These are phyloP conservation scores for Conomelus anceps DNA, from an alignment of 2,888 invertebrate species.

Conservation along the genomic window DNA sequence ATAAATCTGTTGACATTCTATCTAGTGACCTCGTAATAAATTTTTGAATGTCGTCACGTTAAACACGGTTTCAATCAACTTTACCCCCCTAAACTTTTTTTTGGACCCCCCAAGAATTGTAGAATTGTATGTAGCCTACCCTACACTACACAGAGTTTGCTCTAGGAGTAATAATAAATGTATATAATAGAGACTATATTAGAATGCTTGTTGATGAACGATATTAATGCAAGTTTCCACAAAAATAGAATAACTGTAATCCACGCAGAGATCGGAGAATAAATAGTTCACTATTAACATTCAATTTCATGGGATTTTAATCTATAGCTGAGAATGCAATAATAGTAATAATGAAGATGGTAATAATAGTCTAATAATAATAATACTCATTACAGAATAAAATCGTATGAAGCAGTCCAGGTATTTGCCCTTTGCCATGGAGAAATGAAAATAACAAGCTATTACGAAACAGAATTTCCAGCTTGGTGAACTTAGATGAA, in stretches of 20 bases:
- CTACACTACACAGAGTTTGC: too few species aligned
- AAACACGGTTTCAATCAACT: too few species aligned
- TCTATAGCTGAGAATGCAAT: background rate
- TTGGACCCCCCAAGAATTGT: too few species aligned
- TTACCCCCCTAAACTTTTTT: too few species aligned
- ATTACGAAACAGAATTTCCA: background rate
- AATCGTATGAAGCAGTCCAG: background rate
- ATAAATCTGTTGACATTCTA: too few species aligned
- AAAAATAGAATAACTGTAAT: background rate
- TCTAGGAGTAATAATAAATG: background rate
- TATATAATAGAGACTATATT: too few species aligned
- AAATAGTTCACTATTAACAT: background rate
- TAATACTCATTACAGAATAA: background rate
- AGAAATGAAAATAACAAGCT: background rate
- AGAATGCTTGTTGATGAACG: too few species aligned
- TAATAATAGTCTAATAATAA: background rate
- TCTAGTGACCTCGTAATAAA: too few species aligned
- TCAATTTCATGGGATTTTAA: background rate
- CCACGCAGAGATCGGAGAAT: background rate
- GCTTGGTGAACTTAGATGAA: background rate
- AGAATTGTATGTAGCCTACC: too few species aligned
- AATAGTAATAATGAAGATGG: background rate
- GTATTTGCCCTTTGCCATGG: background rate
- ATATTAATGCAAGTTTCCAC: too few species aligned
- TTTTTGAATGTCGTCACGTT: too few species aligned